A percentile compares a stretch with the other conserved stretches of the same genome.
phyloP scores from a whole-genome alignment of 2,888 invertebrate species.

The Chymomyza amoena region DNA sequence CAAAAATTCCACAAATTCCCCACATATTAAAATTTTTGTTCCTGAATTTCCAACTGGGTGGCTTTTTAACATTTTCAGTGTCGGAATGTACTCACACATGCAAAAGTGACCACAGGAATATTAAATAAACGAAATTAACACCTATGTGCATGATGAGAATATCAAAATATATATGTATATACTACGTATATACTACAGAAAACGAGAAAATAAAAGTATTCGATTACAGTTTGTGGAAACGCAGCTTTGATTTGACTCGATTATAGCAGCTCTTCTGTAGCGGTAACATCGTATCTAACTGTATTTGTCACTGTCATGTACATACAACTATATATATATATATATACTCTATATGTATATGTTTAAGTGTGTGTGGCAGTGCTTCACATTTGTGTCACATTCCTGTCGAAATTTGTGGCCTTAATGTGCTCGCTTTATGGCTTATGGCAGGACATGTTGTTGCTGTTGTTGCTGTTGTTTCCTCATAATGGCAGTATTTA shows the following conservation, averaged over 20 bases:
- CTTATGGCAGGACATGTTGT: constrained; percentile 30
- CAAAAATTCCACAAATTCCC: too few relatives aligned
- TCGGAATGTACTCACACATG: too few relatives aligned
- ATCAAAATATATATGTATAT: too few relatives aligned
- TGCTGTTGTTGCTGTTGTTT: constrained; percentile 20
- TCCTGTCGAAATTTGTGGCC: constrained; percentile 64
- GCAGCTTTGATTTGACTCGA: constrained; percentile 16
- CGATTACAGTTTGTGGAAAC: constrained; percentile 36
- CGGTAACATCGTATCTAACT: not conserved
- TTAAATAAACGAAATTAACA: too few relatives aligned
- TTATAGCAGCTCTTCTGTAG: not conserved
- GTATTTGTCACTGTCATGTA: not conserved
- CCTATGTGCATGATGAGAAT: too few relatives aligned
- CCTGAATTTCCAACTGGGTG: too few relatives aligned
- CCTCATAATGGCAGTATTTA: constrained; percentile 56
- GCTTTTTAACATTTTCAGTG: too few relatives aligned
- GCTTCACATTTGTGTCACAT: constrained; percentile 68
- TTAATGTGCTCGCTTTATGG: constrained; percentile 62
- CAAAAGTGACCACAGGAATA: too few relatives aligned
- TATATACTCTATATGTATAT: not conserved
- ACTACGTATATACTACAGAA: not conserved
- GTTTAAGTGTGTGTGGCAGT: constrained; percentile 4
- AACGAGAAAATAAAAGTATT: constrained; percentile 26
- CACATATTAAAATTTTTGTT: too few relatives aligned
- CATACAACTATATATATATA: not conserved